Evolutionary conservation across 2,888 invertebrate genomes (phyloP).

Genomic region (Tineola bisselliella): DNA sequence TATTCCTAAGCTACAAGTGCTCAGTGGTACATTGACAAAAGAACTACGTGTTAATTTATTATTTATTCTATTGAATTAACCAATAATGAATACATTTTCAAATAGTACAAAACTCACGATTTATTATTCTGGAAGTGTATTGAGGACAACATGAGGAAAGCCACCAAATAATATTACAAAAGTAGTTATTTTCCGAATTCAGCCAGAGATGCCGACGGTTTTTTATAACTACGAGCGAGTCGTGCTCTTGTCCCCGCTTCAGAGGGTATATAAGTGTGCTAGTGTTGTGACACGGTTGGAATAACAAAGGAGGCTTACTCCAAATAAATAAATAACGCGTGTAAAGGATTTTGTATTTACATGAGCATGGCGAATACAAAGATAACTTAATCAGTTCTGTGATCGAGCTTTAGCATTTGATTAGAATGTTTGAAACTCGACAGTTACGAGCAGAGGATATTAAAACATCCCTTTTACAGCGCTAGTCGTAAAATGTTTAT

Average conservation of each 20-base stretch:
- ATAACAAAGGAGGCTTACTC: conserved; percentile 1
- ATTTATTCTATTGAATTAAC: no score
- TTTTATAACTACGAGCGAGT: conserved; percentile 24
- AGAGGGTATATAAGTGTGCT: conserved; percentile 52
- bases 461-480: conserved; percentile 9
- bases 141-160: not conserved
- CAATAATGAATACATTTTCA: not conserved
- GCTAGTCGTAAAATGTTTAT: conserved; percentile 10
- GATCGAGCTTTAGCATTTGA: not conserved
- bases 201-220: not conserved
- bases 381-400: not conserved
- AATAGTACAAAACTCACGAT: conserved; percentile 39
- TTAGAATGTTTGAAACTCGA: not conserved
- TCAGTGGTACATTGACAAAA: not conserved
- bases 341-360: not conserved
- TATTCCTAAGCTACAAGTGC: not conserved
- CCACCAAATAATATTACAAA: not conserved
- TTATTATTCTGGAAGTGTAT: conserved; percentile 54
- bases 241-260: conserved; percentile 53
- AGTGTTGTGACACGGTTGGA: conserved; percentile 25
- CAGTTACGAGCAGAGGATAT: not conserved
- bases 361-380: not conserved
- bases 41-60: not conserved
- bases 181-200: not conserved
- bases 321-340: not conserved